phyloP scores from a whole-genome alignment of 2,888 invertebrate species.

The Aspidiotus rigidus region DNA sequence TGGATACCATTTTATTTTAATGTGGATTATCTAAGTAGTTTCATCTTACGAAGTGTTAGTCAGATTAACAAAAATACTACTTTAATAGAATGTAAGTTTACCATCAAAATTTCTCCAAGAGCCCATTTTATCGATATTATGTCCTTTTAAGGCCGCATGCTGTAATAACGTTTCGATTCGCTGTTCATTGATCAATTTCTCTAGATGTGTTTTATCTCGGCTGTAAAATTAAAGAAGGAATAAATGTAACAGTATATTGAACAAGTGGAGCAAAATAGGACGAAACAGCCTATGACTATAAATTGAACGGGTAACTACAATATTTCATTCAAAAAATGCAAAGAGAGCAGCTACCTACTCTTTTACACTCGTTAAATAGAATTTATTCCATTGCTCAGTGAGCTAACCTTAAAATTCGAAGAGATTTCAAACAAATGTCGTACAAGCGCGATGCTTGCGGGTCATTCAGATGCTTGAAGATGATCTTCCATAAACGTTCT shows the following conservation, averaged over 20 bases:
- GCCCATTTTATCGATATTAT: conserved; percentile 24
- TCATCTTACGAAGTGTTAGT: not conserved
- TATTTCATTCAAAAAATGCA: too few relatives aligned
- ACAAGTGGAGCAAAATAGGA: too few relatives aligned
- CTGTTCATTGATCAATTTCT: conserved; percentile 57
- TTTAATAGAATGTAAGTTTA: not conserved
- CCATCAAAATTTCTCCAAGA: conserved; percentile 4
- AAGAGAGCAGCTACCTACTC: too few relatives aligned
- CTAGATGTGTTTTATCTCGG: conserved; percentile 65
- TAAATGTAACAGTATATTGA: not conserved
- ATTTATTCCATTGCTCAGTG: not conserved
- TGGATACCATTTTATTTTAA: not conserved
- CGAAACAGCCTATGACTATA: too few relatives aligned
- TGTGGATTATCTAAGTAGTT: not conserved
- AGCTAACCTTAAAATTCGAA: conserved; percentile 58
- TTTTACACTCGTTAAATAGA: too few relatives aligned
- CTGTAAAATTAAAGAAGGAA: conserved; percentile 47
- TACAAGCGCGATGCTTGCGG: conserved; percentile 40
- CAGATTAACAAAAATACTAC: not conserved
- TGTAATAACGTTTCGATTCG: conserved; percentile 59
- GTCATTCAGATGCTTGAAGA: conserved; percentile 18
- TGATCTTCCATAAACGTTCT: conserved; percentile 21
- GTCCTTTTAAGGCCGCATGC: conserved; percentile 51
- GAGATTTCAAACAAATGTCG: conserved; percentile 50
- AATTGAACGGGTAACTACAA: too few relatives aligned